A percentile compares a stretch with the other conserved stretches of the same genome.
Evolutionary conservation across 2,888 invertebrate species (phyloP).

Genomic region (Mythimna vitellina): DNA sequence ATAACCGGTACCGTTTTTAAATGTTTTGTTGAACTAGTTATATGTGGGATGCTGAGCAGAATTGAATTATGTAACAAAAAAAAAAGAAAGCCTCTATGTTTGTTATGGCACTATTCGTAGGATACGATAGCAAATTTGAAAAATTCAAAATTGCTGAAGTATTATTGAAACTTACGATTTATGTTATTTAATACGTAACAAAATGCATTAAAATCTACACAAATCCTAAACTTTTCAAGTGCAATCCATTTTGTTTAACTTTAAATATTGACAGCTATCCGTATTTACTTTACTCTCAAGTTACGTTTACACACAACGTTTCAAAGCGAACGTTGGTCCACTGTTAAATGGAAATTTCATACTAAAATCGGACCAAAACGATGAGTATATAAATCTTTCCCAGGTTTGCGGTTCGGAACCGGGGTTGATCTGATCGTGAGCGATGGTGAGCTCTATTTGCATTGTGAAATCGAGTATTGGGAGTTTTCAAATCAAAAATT

Average conservation of each 20-base stretch:
- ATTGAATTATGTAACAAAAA: too few relatives aligned
- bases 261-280: slow-evolving; percentile 37
- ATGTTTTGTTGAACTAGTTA: too few relatives aligned
- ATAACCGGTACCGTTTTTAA: too few relatives aligned
- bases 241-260: slow-evolving; percentile 24
- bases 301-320: slow-evolving; percentile 39
- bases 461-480: slow-evolving; percentile 56
- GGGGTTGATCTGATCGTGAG: slow-evolving; percentile 67
- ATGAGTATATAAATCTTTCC: slow-evolving; percentile 62
- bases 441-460: slow-evolving; percentile 63
- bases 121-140: too few relatives aligned
- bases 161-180: too few relatives aligned
- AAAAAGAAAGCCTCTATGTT: too few relatives aligned
- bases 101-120: too few relatives aligned
- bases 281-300: slow-evolving; percentile 40
- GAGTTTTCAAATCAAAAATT: slow-evolving; percentile 67
- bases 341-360: slow-evolving; percentile 58
- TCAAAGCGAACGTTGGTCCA: slow-evolving; percentile 38
- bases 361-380: slow-evolving; percentile 62
- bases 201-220: slow-evolving; percentile 6
- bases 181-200: neutral
- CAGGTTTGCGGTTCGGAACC: slow-evolving; percentile 60
- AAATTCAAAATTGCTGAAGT: too few relatives aligned
- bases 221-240: slow-evolving; percentile 45
- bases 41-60: too few relatives aligned